Evolutionary conservation across 1,140 invertebrate genomes (phyloP).

Genomic region (Drosophila kurseongensis): DNA sequence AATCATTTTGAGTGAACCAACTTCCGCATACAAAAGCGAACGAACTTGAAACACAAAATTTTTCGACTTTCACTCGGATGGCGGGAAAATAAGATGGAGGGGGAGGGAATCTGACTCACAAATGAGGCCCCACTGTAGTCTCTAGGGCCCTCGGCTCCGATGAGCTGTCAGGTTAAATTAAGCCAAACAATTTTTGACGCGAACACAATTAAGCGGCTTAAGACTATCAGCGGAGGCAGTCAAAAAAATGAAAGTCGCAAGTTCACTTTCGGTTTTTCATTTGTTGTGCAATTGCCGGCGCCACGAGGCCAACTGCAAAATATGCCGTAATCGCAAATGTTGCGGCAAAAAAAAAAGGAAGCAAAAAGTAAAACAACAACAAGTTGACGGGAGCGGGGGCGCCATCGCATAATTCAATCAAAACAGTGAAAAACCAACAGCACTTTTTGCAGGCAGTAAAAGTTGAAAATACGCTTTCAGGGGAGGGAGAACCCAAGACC

Average conservation of each 20-base stretch:
- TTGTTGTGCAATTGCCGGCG: conserved; percentile 75
- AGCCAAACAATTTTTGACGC: conserved; percentile 74
- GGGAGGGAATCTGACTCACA: conserved; percentile 54
- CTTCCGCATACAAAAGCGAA: conserved; percentile 58
- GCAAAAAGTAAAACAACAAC: conserved; percentile 13
- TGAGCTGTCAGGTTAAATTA: conserved; percentile 72
- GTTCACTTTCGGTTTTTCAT: conserved; percentile 78
- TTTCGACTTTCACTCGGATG: conserved; percentile 63
- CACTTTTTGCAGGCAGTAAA: conserved; percentile 46
- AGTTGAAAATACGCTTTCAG: conserved; percentile 64
- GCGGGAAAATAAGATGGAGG: conserved; percentile 28
- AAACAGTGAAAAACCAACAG: conserved; percentile 47
- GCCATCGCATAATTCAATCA: conserved; percentile 75
- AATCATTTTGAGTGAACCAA: conserved; percentile 17
- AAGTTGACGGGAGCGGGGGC: conserved; percentile 33
- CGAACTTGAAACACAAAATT: conserved; percentile 61
- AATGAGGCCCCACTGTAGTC: conserved; percentile 57
- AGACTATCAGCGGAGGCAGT: conserved; percentile 55
- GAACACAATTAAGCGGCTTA: conserved; percentile 80
- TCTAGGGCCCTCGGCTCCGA: conserved; percentile 47
- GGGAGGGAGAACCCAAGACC: conserved; percentile 12
- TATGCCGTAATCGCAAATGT: conserved; percentile 71
- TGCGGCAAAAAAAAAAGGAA: conserved; percentile 3
- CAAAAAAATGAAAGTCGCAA: conserved; percentile 78
- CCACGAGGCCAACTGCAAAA: conserved; percentile 78